phyloP scores from a whole-genome alignment of 2,888 invertebrate species.

The Dolichomitus sp. region DNA sequence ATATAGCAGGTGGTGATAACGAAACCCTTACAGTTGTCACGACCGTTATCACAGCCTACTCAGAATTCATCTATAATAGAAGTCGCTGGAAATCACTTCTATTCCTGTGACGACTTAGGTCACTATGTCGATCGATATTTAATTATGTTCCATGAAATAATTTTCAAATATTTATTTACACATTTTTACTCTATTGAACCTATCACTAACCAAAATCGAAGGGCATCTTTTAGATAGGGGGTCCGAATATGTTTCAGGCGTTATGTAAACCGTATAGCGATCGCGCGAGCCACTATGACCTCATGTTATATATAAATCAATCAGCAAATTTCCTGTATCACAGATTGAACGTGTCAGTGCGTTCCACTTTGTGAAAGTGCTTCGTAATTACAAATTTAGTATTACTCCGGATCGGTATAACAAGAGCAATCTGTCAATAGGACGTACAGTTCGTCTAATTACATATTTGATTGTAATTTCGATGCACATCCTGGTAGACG shows the following conservation, averaged over 20 bases:
- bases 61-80: not conserved
- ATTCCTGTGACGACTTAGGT: not conserved
- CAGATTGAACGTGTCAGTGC: not conserved
- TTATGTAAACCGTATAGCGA: no score
- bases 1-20: not conserved
- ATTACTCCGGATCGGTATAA: not conserved
- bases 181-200: not conserved
- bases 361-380: not conserved
- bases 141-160: not conserved
- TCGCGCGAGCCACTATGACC: no score
- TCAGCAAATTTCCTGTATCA: not conserved
- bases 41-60: not conserved
- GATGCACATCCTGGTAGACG: no score
- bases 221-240: no score
- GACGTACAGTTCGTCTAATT: not conserved
- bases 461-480: slow-evolving; percentile 21
- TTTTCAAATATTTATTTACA: no score
- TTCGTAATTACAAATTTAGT: not conserved
- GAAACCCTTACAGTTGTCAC: not conserved
- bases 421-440: not conserved
- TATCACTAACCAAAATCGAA: no score
- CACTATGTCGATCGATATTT: not conserved
- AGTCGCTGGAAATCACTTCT: not conserved
- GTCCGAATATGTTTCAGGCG: no score
- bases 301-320: not conserved